Conservation (phyloP, 2,888 invertebrate genomes). For the Abscondita cerata region DNA sequence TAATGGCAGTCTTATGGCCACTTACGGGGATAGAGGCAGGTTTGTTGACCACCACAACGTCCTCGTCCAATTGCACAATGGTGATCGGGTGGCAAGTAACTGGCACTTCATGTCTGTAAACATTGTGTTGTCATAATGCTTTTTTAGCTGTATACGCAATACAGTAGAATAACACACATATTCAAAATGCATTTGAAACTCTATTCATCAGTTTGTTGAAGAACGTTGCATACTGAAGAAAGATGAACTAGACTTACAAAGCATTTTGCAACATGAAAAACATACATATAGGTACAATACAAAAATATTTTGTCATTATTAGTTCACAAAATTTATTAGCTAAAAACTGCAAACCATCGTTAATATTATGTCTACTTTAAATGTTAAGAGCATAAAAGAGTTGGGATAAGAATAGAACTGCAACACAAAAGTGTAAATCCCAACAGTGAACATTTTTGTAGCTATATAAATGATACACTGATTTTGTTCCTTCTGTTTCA, state of each 20-base stretch:
- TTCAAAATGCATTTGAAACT: slow-evolving; percentile 17
- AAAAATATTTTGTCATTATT: too few relatives aligned
- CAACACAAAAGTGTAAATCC: background rate
- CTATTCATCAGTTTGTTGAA: background rate
- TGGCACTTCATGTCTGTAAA: slow-evolving; percentile 98
- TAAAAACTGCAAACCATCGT: too few relatives aligned
- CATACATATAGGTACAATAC: too few relatives aligned
- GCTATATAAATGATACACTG: slow-evolving; percentile 12
- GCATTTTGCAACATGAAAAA: too few relatives aligned
- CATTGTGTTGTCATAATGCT: slow-evolving; percentile 49
- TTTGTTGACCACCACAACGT: slow-evolving; percentile 99
- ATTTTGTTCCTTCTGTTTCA: slow-evolving; percentile 17
- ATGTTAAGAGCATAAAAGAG: background rate
- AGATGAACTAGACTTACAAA: background rate
- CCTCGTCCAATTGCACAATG: slow-evolving; percentile 97
- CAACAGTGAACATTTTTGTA: slow-evolving; percentile 5
- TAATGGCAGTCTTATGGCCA: slow-evolving; percentile 84
- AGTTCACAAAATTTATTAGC: too few relatives aligned
- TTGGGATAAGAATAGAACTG: background rate
- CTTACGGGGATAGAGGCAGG: slow-evolving; percentile 99
- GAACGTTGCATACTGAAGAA: too few relatives aligned
- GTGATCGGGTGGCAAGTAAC: slow-evolving; percentile 96
- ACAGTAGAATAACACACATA: background rate
- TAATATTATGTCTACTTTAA: background rate
- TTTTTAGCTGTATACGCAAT: slow-evolving; percentile 20